Conservation (phyloP, 2,888 invertebrate genomes). For the Campoplex capitator region DNA sequence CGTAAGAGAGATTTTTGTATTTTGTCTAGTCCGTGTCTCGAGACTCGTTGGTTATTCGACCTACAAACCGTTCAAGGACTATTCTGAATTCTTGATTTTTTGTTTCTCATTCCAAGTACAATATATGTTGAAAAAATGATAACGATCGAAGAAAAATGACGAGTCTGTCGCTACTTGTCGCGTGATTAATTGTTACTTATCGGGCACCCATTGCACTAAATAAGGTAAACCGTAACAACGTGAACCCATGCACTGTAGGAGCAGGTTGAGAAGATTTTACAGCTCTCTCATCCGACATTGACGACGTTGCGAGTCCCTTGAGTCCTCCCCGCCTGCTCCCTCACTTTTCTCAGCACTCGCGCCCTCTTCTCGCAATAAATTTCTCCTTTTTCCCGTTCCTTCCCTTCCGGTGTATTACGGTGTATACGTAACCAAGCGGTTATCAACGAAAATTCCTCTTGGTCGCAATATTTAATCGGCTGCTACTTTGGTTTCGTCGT, state of each 20-base stretch:
- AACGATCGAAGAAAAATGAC: neutral
- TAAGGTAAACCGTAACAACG: neutral
- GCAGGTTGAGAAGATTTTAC: constrained; percentile 19
- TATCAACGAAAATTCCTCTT: no score
- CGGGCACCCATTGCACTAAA: neutral
- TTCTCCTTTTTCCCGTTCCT: neutral
- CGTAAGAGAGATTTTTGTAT: neutral
- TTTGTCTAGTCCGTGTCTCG: neutral
- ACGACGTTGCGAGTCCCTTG: constrained; percentile 6
- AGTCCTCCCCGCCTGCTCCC: neutral
- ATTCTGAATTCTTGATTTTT: neutral
- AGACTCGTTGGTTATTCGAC: neutral
- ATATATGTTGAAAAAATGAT: no score
- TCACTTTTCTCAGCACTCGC: neutral
- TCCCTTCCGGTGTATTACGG: no score
- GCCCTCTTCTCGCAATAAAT: constrained; percentile 9
- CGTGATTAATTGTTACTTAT: neutral
- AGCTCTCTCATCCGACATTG: constrained; percentile 20
- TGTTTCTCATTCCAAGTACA: neutral
- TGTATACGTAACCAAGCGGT: neutral
- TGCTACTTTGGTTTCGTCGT: neutral
- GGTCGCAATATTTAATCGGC: no score
- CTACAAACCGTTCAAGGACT: neutral
- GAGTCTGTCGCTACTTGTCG: neutral
- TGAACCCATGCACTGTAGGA: neutral